phyloP scores from a whole-genome alignment of 2,888 invertebrate species.

The Nemapogon koenigi region DNA sequence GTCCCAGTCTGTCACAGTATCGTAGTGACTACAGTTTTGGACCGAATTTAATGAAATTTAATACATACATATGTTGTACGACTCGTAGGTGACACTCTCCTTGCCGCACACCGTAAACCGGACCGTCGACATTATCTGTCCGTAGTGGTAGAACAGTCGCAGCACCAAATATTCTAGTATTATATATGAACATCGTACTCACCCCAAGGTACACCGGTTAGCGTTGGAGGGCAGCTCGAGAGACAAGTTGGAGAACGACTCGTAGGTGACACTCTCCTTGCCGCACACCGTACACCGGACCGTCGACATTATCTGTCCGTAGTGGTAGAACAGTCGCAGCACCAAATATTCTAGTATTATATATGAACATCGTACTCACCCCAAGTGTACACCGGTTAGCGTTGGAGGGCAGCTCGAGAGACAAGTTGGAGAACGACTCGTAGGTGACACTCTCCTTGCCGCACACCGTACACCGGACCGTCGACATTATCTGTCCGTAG shows the following conservation, averaged over 20 bases:
- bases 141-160: conserved; percentile 84
- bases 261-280: conserved; percentile 82
- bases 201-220: conserved; percentile 1
- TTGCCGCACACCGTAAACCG: conserved; percentile 76
- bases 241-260: conserved; percentile 86
- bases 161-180: too few relatives aligned
- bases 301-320: conserved; percentile 85
- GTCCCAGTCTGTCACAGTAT: too few relatives aligned
- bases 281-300: conserved; percentile 77
- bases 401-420: conserved; percentile 76
- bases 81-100: conserved; percentile 84
- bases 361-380: conserved; percentile 50
- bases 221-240: conserved; percentile 70
- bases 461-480: conserved; percentile 78
- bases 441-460: conserved; percentile 68
- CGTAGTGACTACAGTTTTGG: too few relatives aligned
- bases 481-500: conserved; percentile 85
- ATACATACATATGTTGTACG: too few relatives aligned
- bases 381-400: conserved; percentile 68
- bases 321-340: conserved; percentile 79
- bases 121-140: conserved; percentile 84
- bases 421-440: conserved; percentile 68
- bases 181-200: background rate
- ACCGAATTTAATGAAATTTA: too few relatives aligned
- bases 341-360: too few relatives aligned